Evolutionary conservation across 1,140 invertebrate species (phyloP), one percentile per base, ranked within the genome.

Genomic region (Pseudoatta argentina): DNA sequence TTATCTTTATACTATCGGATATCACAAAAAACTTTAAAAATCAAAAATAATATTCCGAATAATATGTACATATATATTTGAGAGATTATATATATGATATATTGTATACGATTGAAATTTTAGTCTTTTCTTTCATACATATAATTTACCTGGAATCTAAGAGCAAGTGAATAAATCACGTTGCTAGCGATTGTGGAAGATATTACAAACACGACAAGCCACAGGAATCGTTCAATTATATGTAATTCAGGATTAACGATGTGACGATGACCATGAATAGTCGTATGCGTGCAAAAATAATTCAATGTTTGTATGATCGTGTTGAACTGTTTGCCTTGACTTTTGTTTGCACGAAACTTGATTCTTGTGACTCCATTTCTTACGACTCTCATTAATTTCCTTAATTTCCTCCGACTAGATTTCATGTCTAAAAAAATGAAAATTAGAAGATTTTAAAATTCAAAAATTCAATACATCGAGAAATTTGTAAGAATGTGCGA

Each of bases 101-200:
- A 39, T 44, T 44, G 2, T 44, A 44, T 44, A 44, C 39, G 30
- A 34, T 48, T 8, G 48, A 48, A 48, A 48, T 48, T 48, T 48
- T 48, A 12, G 1, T 12, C 14, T 39, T 27, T 24, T 4, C 48
- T 16, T 10, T 57, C 16, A 4, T 44, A 87, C 12, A 4, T 53
- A 87, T 10, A 7, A n/a, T 30, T 88, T 73, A 88, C 87, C 85
- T 88, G 87, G 16, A 75, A 72, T 18, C 64, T 55, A 8, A 24
- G 2, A 0, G 67, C 76, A 16, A 88, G 27, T 16, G 67, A 44
- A 21, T 51, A 75, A 44, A 86, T 88, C n/a, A 73, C 30, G 0
- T 14, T 27, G 30, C 44, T 73, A 16, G 85, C 85, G 21, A 76
- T 10, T 8, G 30, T 30, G 0, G 63, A 63, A 24, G 71, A 87